Conservation (phyloP, 2,888 invertebrate genomes). For the Leistus spinibarbis region DNA sequence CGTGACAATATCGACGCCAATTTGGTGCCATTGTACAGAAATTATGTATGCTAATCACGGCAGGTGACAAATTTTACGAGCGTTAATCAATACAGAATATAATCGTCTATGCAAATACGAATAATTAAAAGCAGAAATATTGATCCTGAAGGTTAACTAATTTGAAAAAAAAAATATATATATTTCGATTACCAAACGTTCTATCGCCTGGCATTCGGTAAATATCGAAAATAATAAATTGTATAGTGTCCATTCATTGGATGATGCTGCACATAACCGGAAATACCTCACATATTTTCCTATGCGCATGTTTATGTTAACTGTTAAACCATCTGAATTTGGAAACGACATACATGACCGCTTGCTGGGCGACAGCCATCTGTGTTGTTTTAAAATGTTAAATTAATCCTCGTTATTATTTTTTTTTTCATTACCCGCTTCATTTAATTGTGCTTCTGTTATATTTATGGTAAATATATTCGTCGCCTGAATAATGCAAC, state of each 20-base stretch:
- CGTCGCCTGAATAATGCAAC: neutral
- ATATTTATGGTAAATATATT: neutral
- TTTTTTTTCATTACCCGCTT: neutral
- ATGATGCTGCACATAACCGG: constrained; percentile 12
- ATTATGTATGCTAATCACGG: neutral
- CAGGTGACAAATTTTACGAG: neutral
- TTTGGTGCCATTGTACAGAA: neutral
- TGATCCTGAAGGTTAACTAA: neutral
- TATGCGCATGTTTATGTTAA: constrained; percentile 31
- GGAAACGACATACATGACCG: neutral
- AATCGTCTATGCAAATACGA: neutral
- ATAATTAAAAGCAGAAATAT: neutral
- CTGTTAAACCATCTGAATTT: constrained; percentile 14
- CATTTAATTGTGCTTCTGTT: neutral
- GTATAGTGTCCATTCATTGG: constrained; percentile 21
- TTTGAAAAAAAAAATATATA: too few species aligned
- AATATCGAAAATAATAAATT: neutral
- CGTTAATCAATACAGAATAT: neutral
- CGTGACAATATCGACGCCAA: neutral
- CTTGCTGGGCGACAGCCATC: neutral
- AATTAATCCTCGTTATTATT: neutral
- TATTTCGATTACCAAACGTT: too few species aligned
- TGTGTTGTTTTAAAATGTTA: neutral
- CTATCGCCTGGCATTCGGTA: too few species aligned
- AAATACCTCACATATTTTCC: constrained; percentile 33